Conservation (phyloP, 2,797 vertebrate genomes). For the Poliocrania exsul region DNA sequence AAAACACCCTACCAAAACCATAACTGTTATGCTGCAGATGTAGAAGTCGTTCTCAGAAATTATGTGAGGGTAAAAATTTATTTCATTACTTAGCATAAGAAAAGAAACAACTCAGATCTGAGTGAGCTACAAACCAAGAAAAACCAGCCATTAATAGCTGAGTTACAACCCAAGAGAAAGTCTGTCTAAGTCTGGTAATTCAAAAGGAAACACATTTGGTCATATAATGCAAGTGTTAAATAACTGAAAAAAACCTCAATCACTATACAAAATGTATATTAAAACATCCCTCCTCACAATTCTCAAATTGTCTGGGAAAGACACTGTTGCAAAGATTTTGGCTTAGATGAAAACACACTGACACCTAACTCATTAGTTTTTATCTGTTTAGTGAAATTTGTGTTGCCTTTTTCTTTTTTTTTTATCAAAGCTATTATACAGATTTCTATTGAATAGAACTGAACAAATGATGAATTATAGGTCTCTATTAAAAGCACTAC, state of each 20-base stretch:
- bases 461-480: background rate
- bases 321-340: background rate
- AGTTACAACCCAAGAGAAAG: background rate
- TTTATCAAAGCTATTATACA: background rate
- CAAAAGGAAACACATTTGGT: background rate
- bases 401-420: background rate
- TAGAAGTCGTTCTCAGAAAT: background rate
- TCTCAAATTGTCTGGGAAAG: background rate
- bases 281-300: background rate
- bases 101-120: background rate
- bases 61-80: background rate
- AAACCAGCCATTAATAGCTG: background rate
- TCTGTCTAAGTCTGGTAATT: background rate
- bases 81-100: background rate
- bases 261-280: background rate
- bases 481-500: background rate
- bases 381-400: background rate
- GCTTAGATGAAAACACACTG: background rate
- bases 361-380: background rate
- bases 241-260: background rate
- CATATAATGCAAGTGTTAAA: background rate
- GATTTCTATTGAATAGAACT: background rate
- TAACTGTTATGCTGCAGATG: background rate
- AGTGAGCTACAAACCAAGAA: background rate
- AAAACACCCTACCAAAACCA: fast-evolving